Percentiles rank a stretch among this genome's conserved stretches.
Evolutionary conservation across 2,888 invertebrate genomes (phyloP).

Genomic region (Pantelozetes paolii): DNA sequence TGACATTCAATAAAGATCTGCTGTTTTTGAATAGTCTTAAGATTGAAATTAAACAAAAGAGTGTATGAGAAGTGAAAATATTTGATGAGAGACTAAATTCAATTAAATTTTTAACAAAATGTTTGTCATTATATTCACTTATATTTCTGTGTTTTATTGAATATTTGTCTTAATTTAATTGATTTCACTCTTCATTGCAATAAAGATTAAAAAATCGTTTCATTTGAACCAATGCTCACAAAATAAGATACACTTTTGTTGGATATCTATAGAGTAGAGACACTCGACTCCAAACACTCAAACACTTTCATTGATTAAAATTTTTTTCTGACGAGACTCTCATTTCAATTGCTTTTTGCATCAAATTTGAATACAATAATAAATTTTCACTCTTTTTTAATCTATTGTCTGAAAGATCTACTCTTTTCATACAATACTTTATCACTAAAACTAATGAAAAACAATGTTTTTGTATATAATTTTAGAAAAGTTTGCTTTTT

Average conservation of each 20-base stretch:
- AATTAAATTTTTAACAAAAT: conserved; percentile 18
- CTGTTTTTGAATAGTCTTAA: neutral
- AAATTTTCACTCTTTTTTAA: neutral
- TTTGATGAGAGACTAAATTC: neutral
- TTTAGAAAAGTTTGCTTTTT: too few species aligned
- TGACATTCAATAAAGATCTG: neutral
- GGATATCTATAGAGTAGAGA: neutral
- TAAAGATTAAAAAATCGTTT: conserved; percentile 19
- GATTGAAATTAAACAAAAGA: neutral
- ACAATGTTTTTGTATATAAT: neutral
- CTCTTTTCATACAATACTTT: too few species aligned
- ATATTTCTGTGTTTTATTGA: too few species aligned
- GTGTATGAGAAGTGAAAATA: neutral
- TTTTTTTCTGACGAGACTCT: neutral
- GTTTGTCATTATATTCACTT: too few species aligned
- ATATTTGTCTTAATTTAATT: conserved; percentile 25
- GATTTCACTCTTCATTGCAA: conserved; percentile 22
- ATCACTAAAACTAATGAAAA: conserved; percentile 11
- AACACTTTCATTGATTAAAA: conserved; percentile 12
- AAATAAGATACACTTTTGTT: too few species aligned
- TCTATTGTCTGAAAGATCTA: neutral
- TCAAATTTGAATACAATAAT: neutral
- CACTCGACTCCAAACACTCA: conserved; percentile 16
- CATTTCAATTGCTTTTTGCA: neutral
- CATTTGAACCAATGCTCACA: too few species aligned